Conservation (phyloP, 2,113 vertebrate genomes). For the Myrmecobius fasciatus region DNA sequence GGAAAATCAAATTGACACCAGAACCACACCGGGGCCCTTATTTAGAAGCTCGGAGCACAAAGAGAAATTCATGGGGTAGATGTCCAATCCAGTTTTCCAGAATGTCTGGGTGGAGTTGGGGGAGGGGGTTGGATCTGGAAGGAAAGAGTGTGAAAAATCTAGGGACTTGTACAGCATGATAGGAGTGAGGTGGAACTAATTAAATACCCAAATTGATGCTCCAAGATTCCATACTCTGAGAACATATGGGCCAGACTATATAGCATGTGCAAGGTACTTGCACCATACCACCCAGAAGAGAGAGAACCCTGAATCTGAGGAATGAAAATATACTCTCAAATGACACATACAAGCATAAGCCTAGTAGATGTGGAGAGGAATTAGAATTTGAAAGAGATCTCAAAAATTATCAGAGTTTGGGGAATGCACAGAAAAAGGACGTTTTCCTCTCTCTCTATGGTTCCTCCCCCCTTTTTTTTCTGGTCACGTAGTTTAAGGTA, state of each 20-base stretch:
- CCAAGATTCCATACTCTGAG: background rate
- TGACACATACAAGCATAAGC: background rate
- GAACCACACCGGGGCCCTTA: background rate
- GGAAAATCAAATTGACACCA: background rate
- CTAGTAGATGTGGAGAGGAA: background rate
- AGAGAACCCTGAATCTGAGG: background rate
- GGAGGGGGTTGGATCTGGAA: slow-evolving; percentile 8
- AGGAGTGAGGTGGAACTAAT: background rate
- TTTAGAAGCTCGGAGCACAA: background rate
- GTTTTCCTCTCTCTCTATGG: no score
- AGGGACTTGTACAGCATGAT: background rate
- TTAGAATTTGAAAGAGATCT: background rate
- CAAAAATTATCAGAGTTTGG: background rate
- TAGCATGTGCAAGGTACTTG: background rate
- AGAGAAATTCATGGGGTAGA: background rate
- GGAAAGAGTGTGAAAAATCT: background rate
- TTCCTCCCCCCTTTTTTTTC: background rate
- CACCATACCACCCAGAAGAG: background rate
- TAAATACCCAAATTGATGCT: background rate
- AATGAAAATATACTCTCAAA: background rate
- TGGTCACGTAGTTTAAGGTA: background rate
- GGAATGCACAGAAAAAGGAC: background rate
- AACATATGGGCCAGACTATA: background rate
- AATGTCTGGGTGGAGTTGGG: slow-evolving; percentile 22
- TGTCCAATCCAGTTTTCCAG: background rate